These are phyloP conservation scores for Leptothorax acervorum DNA, from an alignment of 2,888 invertebrate species.

Conservation along the genomic window DNA sequence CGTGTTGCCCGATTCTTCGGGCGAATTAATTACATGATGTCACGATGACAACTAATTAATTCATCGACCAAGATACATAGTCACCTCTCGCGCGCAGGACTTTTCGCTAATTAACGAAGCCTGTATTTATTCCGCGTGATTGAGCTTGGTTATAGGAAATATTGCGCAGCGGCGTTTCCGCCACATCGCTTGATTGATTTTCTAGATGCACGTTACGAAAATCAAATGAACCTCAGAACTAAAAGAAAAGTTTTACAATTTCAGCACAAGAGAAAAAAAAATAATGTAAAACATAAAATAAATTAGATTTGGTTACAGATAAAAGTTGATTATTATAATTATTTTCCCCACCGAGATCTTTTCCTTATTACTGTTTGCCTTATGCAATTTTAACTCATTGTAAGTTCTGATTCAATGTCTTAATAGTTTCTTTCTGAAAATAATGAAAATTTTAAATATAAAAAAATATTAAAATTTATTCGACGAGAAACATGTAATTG, in stretches of 20 bases:
- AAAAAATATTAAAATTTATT: background rate
- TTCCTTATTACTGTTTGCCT: background rate
- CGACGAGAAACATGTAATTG: background rate
- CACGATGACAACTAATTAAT: slow-evolving; percentile 50
- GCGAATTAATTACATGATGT: slow-evolving; percentile 37
- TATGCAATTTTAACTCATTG: background rate
- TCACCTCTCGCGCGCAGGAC: background rate
- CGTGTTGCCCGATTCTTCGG: background rate
- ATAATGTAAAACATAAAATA: background rate
- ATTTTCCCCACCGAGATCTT: background rate
- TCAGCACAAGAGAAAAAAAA: background rate
- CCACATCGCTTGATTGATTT: background rate
- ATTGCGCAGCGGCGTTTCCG: background rate
- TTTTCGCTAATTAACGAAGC: slow-evolving; percentile 44
- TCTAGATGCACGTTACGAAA: background rate
- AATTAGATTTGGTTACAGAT: background rate
- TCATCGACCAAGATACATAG: slow-evolving; percentile 33
- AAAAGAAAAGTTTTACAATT: background rate
- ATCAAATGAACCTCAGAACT: background rate
- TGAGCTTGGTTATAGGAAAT: background rate
- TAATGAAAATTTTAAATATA: background rate
- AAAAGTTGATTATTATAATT: background rate
- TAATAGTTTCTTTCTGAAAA: background rate
- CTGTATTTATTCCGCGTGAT: slow-evolving; percentile 36
- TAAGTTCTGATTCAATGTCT: background rate